Conservation (phyloP, 2,797 vertebrate species). For the Pantherophis alleghaniensis region DNA sequence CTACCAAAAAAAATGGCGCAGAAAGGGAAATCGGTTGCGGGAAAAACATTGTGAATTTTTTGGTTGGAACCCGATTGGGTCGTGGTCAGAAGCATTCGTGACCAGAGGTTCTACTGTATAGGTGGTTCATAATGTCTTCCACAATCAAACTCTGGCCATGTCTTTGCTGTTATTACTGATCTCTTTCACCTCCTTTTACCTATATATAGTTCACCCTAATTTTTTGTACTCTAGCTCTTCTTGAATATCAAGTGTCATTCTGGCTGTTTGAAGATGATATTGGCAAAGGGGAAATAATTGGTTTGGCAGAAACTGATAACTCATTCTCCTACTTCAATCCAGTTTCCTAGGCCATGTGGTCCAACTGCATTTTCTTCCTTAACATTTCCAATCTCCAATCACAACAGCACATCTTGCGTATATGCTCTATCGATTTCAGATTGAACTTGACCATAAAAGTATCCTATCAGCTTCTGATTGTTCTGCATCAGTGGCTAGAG, state of each 20-base stretch:
- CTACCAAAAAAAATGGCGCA: too few relatives aligned
- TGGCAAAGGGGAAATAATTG: not conserved
- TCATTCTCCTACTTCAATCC: not conserved
- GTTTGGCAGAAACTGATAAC: not conserved
- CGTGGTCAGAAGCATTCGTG: too few relatives aligned
- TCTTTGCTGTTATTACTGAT: not conserved
- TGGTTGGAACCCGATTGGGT: too few relatives aligned
- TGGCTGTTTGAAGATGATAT: not conserved
- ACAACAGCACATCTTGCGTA: not conserved
- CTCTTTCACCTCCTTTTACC: not conserved
- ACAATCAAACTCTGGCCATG: not conserved
- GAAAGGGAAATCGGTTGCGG: too few relatives aligned
- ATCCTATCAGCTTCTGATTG: not conserved
- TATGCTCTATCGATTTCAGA: not conserved
- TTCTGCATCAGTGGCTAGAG: not conserved
- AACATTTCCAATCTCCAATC: not conserved
- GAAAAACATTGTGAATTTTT: too few relatives aligned
- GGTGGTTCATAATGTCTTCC: not conserved
- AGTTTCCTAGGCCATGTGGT: not conserved
- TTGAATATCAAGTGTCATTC: not conserved
- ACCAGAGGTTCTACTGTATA: not conserved
- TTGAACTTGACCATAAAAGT: not conserved
- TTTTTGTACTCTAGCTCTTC: not conserved
- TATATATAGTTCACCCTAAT: not conserved
- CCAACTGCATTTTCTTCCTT: not conserved